A percentile compares a stretch with the other conserved stretches of the same genome.
Conservation (phyloP, 2,888 invertebrate species). For the Alloplasta piceator region DNA sequence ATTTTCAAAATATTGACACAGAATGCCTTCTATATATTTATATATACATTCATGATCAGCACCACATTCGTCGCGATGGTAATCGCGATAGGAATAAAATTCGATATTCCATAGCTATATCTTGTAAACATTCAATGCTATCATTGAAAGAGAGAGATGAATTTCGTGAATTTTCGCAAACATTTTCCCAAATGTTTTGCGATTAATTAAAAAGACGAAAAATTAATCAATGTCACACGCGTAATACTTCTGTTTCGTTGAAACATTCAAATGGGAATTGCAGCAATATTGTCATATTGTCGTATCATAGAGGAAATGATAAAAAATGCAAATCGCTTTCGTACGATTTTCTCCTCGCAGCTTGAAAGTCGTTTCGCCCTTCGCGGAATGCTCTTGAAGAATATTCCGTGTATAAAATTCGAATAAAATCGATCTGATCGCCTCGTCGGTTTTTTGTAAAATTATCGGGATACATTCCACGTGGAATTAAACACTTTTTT, state of each 20-base stretch:
- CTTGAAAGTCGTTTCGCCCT: constrained; percentile 19
- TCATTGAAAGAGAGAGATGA: constrained; percentile 3
- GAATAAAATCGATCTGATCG: constrained; percentile 35
- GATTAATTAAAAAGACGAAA: constrained; percentile 3
- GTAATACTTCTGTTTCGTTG: constrained; percentile 40
- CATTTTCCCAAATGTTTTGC: constrained; percentile 33
- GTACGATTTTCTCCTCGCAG: background rate
- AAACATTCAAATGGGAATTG: constrained; percentile 11
- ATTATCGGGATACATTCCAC: background rate
- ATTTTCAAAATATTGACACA: background rate
- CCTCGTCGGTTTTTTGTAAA: background rate
- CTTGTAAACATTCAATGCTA: background rate
- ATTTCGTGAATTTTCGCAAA: constrained; percentile 15
- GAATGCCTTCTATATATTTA: background rate
- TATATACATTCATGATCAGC: constrained; percentile 45
- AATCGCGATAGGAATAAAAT: constrained; percentile 58
- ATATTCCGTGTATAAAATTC: constrained; percentile 53
- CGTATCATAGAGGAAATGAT: constrained; percentile 4
- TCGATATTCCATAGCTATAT: constrained; percentile 19
- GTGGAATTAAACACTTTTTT: background rate
- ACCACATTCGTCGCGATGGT: constrained; percentile 41
- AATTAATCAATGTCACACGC: constrained; percentile 37
- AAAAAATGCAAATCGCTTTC: constrained; percentile 22
- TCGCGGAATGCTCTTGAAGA: constrained; percentile 54
- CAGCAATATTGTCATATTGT: constrained; percentile 54